These are phyloP conservation scores for Leucoraja ocellata DNA, from an alignment of 2,797 vertebrate species.

Conservation along the genomic window DNA sequence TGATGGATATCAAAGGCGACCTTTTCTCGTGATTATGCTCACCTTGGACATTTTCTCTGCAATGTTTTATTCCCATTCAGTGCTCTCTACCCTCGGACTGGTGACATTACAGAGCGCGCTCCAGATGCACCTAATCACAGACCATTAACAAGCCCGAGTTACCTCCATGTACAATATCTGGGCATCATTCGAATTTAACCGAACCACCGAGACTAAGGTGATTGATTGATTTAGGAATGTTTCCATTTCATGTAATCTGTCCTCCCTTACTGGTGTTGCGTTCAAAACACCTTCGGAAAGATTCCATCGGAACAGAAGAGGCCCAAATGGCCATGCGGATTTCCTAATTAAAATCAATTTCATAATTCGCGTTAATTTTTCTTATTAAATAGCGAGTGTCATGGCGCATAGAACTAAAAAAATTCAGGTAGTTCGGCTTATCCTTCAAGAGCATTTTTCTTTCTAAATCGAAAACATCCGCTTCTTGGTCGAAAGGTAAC, in stretches of 20 bases:
- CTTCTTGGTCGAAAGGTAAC: background rate
- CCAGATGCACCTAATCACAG: background rate
- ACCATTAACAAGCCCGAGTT: background rate
- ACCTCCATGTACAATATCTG: background rate
- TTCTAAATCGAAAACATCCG: background rate
- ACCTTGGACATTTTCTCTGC: background rate
- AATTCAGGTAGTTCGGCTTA: background rate
- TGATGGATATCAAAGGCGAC: background rate
- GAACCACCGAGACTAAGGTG: background rate
- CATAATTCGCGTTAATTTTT: background rate
- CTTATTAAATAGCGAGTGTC: background rate
- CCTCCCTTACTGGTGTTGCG: background rate
- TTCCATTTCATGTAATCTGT: background rate
- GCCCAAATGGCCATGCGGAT: background rate
- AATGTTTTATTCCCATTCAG: background rate
- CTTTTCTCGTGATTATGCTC: background rate
- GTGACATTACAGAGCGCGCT: background rate
- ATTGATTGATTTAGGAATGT: background rate
- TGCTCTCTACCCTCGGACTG: background rate
- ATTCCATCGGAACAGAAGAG: background rate
- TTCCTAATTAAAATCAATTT: background rate
- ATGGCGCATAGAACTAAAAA: background rate
- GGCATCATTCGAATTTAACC: background rate
- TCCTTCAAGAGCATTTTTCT: background rate
- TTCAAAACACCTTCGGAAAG: too few relatives aligned